Conservation (phyloP, 2,888 invertebrate species). For the Diarsia mendica region DNA sequence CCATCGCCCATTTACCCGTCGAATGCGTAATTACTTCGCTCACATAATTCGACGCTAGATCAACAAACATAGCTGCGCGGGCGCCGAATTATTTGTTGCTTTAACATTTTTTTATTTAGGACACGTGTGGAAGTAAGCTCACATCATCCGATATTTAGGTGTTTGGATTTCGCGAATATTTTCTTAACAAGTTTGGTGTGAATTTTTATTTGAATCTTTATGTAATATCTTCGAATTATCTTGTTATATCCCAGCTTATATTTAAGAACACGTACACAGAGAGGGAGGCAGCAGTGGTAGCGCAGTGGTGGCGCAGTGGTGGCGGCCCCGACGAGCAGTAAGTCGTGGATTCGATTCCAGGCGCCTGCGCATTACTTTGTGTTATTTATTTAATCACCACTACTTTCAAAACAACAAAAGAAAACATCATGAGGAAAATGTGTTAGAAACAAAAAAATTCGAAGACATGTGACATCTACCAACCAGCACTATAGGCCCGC, state of each 20-base stretch:
- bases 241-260: neutral
- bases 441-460: too few species aligned
- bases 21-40: slow-evolving; percentile 70
- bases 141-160: slow-evolving; percentile 50
- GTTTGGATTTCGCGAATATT: slow-evolving; percentile 55
- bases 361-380: too few species aligned
- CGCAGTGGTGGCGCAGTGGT: too few species aligned
- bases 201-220: slow-evolving; percentile 21
- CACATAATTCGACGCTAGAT: slow-evolving; percentile 77
- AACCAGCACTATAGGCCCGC: too few species aligned
- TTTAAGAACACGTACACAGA: neutral
- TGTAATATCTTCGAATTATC: neutral
- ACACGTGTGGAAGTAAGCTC: slow-evolving; percentile 70
- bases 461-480: too few species aligned
- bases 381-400: too few species aligned
- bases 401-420: too few species aligned
- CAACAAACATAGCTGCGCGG: slow-evolving; percentile 77
- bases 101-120: slow-evolving; percentile 77
- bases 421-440: too few species aligned
- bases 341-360: too few species aligned
- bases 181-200: slow-evolving; percentile 40
- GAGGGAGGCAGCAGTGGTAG: too few species aligned
- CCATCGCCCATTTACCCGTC: slow-evolving; percentile 49
- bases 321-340: too few species aligned
- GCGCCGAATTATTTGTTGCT: slow-evolving; percentile 76